Evolutionary conservation across 2,888 invertebrate genomes (phyloP), one percentile per base, ranked within the genome.

Genomic region (Tiliacea aurago): DNA sequence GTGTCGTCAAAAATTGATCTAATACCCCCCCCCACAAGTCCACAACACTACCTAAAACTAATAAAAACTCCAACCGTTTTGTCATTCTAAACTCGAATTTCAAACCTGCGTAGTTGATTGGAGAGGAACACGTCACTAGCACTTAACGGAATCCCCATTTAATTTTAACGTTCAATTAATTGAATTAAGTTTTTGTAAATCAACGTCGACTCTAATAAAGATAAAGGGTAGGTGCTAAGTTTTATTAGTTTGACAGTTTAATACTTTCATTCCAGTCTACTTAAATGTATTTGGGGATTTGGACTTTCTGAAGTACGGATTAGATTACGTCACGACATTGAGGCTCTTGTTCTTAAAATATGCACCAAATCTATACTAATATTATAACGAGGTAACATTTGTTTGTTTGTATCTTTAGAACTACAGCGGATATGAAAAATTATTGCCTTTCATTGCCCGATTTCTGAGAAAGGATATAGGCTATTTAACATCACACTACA

Each of bases 131-230:
- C 58, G 63, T 77, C 77, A 67, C 56, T 13, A 53, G 47, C 69
- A 71, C 69, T 77, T 73, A 67, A 71, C 66, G 37, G 61, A 67
- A 62, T 62, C 45, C 47, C 33, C 51, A 33, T 84, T 84, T 51
- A 73, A 78, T 65, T 78, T 78, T 43, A 71, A 77, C 67, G 70
- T 77, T 73, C 66, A 73, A 41, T 76, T 81, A 86, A 86, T 87
- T 78, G 69, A 84, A 81, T 81, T 81, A 37, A 56, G 70, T 80
- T 86, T 88, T 86, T 83, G 80, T 87, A 88, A 91, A 89, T 90
- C 88, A 90, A 86, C 84, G 87, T 83, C 84, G 74, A 75, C 63
- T 76, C 73, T 84, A 82, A 85, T 90, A 87, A 90, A 91, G 90
- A 89, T 89, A 88, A 86, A 87, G 84, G 81, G 84, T 83, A 70